Evolutionary conservation across 2,113 vertebrate species (phyloP).

Genomic region (Hippocampus abdominalis): DNA sequence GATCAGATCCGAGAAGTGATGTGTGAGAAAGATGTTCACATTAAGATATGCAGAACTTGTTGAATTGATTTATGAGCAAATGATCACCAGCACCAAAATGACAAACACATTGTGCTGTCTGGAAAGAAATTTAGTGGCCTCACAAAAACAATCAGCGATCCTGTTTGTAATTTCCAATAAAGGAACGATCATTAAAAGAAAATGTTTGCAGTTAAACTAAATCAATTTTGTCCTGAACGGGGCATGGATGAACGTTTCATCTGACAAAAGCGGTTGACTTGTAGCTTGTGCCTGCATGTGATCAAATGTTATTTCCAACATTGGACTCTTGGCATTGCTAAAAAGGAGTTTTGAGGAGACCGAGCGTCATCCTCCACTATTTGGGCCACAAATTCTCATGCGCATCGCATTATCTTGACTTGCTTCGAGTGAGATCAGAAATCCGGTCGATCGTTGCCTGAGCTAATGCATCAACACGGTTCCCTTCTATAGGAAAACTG

Average conservation of each 20-base stretch:
- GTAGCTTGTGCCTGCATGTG: not conserved
- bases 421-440: too few species aligned
- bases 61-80: not conserved
- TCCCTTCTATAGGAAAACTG: too few species aligned
- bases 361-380: too few species aligned
- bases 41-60: not conserved
- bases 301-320: not conserved
- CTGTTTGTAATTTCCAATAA: not conserved
- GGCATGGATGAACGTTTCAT: not conserved
- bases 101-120: not conserved
- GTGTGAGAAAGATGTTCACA: constrained; percentile 1
- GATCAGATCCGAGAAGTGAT: not conserved
- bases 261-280: not conserved
- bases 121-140: not conserved
- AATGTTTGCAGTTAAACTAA: not conserved
- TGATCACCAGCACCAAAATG: not conserved
- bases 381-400: too few species aligned
- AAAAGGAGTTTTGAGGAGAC: too few species aligned
- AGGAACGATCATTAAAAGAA: not conserved
- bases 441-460: too few species aligned
- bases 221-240: not conserved
- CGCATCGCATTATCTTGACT: too few species aligned
- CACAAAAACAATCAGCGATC: not conserved
- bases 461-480: too few species aligned
- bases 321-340: not conserved